Percentiles rank a stretch among this genome's conserved stretches.
These are phyloP conservation scores for Neostethus bicornis DNA, from an alignment of 2,797 vertebrate genomes.

Conservation along the genomic window DNA sequence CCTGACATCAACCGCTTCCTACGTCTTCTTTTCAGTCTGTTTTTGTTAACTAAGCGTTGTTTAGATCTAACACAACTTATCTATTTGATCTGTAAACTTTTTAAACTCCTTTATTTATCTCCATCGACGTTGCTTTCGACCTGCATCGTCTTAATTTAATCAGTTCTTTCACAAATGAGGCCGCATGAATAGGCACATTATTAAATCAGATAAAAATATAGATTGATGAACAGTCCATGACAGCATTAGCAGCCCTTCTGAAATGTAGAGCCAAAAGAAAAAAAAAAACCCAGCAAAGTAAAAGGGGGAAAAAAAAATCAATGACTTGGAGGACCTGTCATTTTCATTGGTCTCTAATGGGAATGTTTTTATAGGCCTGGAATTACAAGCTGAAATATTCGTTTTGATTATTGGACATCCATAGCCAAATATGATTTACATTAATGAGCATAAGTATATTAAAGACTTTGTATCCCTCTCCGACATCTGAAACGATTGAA, in stretches of 20 bases:
- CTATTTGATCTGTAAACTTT: conserved; percentile 40
- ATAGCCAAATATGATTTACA: conserved; percentile 89
- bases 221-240: conserved; percentile 85
- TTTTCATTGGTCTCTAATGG: conserved; percentile 83
- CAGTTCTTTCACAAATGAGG: conserved; percentile 76
- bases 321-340: conserved; percentile 80
- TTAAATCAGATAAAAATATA: conserved; percentile 84
- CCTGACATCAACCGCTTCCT: too few species aligned
- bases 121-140: conserved; percentile 53
- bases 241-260: conserved; percentile 83
- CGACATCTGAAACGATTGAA: conserved; percentile 82
- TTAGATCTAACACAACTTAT: too few species aligned
- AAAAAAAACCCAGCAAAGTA: conserved; percentile 17
- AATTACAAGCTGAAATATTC: conserved; percentile 84
- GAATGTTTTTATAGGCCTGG: conserved; percentile 76
- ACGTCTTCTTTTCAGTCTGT: too few species aligned
- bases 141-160: conserved; percentile 78
- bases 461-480: conserved; percentile 84
- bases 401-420: conserved; percentile 89
- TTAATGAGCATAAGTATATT: conserved; percentile 88
- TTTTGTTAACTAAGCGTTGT: too few species aligned
- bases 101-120: conserved; percentile 54
- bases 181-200: conserved; percentile 78
- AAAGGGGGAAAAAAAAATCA: conserved; percentile 70
- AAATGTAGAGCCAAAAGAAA: conserved; percentile 60